Conservation (phyloP, 2,888 invertebrate genomes). For the Argynnis bischoffii region DNA sequence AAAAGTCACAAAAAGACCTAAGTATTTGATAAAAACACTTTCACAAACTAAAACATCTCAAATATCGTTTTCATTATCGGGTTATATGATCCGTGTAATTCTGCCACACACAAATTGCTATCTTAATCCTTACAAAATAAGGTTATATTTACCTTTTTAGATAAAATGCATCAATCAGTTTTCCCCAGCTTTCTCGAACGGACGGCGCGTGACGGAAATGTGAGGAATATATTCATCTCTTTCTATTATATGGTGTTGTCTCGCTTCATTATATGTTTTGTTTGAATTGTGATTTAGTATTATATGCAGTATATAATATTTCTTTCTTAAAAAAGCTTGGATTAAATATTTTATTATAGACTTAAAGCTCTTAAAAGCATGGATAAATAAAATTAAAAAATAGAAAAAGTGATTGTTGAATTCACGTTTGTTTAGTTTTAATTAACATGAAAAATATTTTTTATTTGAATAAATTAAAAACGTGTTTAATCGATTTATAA, state of each 20-base stretch:
- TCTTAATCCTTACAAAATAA: neutral
- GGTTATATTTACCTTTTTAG: slow-evolving; percentile 15
- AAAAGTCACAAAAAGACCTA: too few relatives aligned
- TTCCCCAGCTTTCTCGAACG: slow-evolving; percentile 47
- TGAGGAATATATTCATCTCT: slow-evolving; percentile 18
- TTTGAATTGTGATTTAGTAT: neutral
- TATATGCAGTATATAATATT: neutral
- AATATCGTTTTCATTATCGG: slow-evolving; percentile 33
- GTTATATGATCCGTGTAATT: slow-evolving; percentile 29
- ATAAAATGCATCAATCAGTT: slow-evolving; percentile 31
- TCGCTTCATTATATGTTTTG: neutral
- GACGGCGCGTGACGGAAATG: slow-evolving; percentile 43
- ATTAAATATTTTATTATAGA: neutral
- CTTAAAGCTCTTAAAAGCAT: too few relatives aligned
- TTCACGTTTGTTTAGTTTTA: too few relatives aligned
- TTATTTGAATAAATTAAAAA: too few relatives aligned
- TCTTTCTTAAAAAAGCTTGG: neutral
- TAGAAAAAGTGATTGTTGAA: too few relatives aligned
- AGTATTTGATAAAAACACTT: slow-evolving; percentile 7
- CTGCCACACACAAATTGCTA: neutral
- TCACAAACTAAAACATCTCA: slow-evolving; percentile 25
- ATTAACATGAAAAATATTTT: too few relatives aligned
- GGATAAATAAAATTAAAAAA: too few relatives aligned
- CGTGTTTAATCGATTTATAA: too few relatives aligned
- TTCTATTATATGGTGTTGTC: slow-evolving; percentile 3